Base-by-base conservation (phyloP, 64 coral and sea anemone genomes). In the Catalaphyllia jardinei region DNA sequence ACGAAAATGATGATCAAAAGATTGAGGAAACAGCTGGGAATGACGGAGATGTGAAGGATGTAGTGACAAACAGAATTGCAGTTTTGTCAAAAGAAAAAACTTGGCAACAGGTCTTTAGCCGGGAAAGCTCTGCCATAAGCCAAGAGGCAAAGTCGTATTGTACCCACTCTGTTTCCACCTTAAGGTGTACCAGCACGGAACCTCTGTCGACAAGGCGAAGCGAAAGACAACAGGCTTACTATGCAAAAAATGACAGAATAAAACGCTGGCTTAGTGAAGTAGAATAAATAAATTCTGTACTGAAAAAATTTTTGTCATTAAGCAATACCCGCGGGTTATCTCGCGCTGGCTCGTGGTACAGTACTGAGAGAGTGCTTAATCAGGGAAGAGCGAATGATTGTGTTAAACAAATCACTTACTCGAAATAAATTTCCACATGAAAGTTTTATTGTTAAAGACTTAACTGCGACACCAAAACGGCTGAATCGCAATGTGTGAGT, bases 201-300 rank as follows among this genome's bases (percentile, higher is more conserved):
- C 31, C 12, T 10, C n/a, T 63, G 11, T 20, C 38, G 22, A 0
- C 62, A 29, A 49, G 25, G 11, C 17, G 30, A 28, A 22, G 46
- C 35, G 38, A 51, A 20, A 69, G 33, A 24, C 33, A 7, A 51
- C 19, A 71, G 10, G 63, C 81, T 16, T 71, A 50, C n/a, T 51
- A 85, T 24, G 62, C 38, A 5, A 85, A 85, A 71, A 31, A 52
- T 4, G 62, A 69, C 33, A 69, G 62, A 10, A 85, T 85, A 69
- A 69, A 85, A 69, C 81, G 81, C 38, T 85, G 81, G 81, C 81
- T 85, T 38, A 85, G 81, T 24, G 81, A 85, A 50, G 81, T 85
- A 12, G 81, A 85, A 71, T 85, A 50, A 65, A 6, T 24, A 12
- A 10, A 17, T 77, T 38, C 15, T 57, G 15, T 57, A 15, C 54